Evolutionary conservation across 2,113 vertebrate species (phyloP), one percentile per base, ranked within the genome.

Genomic region (Eudyptes chrysolophus): DNA sequence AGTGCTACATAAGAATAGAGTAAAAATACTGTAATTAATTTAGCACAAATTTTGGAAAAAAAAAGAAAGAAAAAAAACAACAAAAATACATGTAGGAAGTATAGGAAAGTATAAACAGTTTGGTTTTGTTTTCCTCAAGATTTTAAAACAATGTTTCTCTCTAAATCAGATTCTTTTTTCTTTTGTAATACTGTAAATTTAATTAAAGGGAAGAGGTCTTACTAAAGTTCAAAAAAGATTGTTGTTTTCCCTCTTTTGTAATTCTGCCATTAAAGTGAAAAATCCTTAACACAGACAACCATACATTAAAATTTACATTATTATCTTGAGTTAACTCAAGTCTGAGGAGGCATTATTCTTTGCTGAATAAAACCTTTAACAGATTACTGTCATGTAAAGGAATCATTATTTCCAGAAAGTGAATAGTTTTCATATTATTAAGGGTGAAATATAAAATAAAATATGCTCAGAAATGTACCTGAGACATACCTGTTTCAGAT

Each of bases 51-150:
- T 52, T 11, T 20, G 3, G 6, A 18, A 13, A 24, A 30, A 11
- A 16, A 13, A 10, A 13, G 25, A 13, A 19, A 30, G 9, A 16
- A 13, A 7, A 13, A 13, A 18, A 20, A 1, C 3, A 29, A 29
- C 3, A 6, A 36, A 30, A 48, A 88, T 0, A 18, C 3, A 34
- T 4, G 2, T 26, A 40, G 7, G 9, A 84, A 54, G 1, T 26
- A 34, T 7, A 34, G 1, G 11, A 58, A 92, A 71, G 6, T 26
- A 26, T 21, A 38, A 48, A 46, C 36, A 24, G 3, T 14, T 55
- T 7, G 0, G 1, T 1, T 14, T 6, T 46, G 4, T 16, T 70
- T 78, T 2, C 9, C 5, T 10, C 13, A 48, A 34, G 40, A 70
- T 32, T 80, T 84, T 29, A 36, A 44, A 80, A 62, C 2, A 34